Conservation (phyloP, 2,113 vertebrate genomes). For the Porphyrio hochstetteri region DNA sequence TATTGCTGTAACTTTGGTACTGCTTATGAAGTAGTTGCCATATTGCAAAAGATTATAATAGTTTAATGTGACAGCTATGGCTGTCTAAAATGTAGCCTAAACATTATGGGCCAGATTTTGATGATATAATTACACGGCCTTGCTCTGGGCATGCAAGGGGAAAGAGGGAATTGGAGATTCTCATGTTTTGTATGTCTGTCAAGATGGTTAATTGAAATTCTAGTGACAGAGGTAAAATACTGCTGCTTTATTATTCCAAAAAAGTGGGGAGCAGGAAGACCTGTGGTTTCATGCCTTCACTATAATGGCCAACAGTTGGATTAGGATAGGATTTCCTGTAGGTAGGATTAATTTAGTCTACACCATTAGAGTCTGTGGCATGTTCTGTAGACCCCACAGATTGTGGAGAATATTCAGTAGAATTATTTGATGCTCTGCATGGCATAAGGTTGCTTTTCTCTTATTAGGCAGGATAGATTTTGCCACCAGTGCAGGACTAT, state of each 20-base stretch:
- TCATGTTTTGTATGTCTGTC: not conserved
- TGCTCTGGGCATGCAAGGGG: not conserved
- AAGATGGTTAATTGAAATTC: constrained; percentile 4
- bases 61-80: not conserved
- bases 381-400: not conserved
- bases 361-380: not conserved
- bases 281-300: not conserved
- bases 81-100: not conserved
- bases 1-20: constrained; percentile 43
- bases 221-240: not conserved
- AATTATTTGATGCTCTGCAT: not conserved
- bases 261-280: not conserved
- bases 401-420: not conserved
- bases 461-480: not conserved
- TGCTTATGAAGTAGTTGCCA: constrained; percentile 15
- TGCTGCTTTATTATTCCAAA: not conserved
- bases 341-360: not conserved
- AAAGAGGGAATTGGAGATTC: not conserved
- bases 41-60: constrained; percentile 34
- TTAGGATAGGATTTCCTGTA: not conserved
- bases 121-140: not conserved
- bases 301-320: not conserved
- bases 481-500: not conserved
- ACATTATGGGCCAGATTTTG: constrained; percentile 16
- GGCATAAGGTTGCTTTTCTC: not conserved